Evolutionary conservation across 2,797 vertebrate species (phyloP).

Genomic region (Gadopsis marmoratus): DNA sequence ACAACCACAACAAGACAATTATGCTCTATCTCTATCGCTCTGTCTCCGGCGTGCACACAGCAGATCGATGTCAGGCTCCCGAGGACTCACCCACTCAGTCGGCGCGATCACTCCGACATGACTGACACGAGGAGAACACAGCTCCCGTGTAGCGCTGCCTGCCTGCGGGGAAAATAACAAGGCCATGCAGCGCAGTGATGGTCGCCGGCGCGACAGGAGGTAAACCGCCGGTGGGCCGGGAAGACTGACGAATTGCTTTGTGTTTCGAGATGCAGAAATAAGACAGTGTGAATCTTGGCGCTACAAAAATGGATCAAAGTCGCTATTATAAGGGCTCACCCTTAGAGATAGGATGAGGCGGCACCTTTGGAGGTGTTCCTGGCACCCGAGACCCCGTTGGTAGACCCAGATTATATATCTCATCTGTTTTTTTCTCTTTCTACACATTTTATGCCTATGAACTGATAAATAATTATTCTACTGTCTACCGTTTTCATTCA

Average conservation of each 20-base stretch:
- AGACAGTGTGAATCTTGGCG: not conserved
- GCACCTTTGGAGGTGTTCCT: no score
- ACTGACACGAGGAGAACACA: not conserved
- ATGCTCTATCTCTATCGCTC: not conserved
- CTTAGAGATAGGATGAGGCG: no score
- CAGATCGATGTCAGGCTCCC: conserved; percentile 9
- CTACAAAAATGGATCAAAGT: not conserved
- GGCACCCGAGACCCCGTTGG: no score
- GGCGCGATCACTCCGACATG: conserved; percentile 15
- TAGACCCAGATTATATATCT: no score
- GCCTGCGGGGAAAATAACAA: conserved; percentile 26
- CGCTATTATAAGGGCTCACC: no score
- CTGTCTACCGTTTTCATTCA: no score
- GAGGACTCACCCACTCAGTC: conserved; percentile 3
- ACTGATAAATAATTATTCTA: no score
- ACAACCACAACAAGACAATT: not conserved
- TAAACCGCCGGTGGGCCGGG: conserved; percentile 30
- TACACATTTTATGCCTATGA: no score
- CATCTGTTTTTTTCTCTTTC: no score
- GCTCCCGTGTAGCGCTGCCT: conserved; percentile 23
- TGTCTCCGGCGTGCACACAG: not conserved
- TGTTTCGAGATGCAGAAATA: not conserved
- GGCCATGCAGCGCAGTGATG: conserved; percentile 17
- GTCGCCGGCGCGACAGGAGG: conserved; percentile 38
- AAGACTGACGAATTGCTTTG: not conserved